Percentiles rank a stretch among this genome's conserved stretches.
These are phyloP conservation scores for Cheiracanthium punctorium DNA, from an alignment of 2,888 invertebrate genomes.

Conservation along the genomic window DNA sequence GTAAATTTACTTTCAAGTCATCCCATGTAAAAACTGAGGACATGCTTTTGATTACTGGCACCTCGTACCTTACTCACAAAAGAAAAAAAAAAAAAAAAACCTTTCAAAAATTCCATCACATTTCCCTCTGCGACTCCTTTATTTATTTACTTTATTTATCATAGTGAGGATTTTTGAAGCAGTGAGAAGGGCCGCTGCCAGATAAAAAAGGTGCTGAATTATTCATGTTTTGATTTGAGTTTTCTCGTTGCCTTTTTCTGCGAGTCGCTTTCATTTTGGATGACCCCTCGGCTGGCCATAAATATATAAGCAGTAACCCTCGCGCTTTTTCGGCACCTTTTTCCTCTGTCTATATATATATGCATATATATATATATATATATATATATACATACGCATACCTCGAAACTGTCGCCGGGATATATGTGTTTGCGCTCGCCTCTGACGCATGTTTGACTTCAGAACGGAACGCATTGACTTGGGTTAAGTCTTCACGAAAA, in stretches of 20 bases:
- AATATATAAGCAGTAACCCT: constrained; percentile 1
- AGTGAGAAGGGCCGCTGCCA: neutral
- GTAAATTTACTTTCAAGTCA: too few relatives aligned
- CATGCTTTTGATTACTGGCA: neutral
- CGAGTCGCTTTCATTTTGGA: neutral
- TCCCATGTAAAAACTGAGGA: neutral
- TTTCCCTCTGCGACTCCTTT: neutral
- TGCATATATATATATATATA: too few relatives aligned
- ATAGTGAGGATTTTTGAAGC: neutral
- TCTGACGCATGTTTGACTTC: too few relatives aligned
- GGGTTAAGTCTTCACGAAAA: too few relatives aligned
- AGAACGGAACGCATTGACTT: too few relatives aligned
- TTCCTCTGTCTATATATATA: too few relatives aligned
- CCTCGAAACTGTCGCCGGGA: too few relatives aligned
- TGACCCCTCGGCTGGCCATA: neutral
- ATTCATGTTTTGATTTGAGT: constrained; percentile 62
- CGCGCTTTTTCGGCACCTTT: neutral
- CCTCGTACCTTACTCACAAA: neutral
- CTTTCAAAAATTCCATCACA: constrained; percentile 4
- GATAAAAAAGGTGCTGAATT: constrained; percentile 32
- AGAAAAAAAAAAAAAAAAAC: neutral
- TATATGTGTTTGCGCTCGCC: too few relatives aligned
- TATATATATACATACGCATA: too few relatives aligned
- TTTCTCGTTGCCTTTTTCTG: neutral
- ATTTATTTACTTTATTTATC: constrained; percentile 7